Evolutionary conservation across 2,888 invertebrate species (phyloP), one percentile per base, ranked within the genome.

Genomic region (Pseudolycoriella hygida): DNA sequence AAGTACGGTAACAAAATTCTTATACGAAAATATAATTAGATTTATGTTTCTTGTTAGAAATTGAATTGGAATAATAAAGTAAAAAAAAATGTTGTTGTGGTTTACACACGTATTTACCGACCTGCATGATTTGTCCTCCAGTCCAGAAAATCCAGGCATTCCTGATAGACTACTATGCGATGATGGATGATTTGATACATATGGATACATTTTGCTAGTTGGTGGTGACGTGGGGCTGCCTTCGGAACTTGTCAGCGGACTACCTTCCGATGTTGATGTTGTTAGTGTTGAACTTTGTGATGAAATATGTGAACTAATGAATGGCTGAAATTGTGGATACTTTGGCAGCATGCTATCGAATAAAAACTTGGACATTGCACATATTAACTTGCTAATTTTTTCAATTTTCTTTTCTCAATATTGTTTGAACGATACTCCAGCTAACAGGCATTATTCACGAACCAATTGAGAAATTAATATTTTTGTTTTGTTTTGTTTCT

Each of bases 301-400:
- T 61, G 62, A 60, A 59, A 66, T 60, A 60, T 66, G 66, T 57
- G 65, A 66, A 62, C 62, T 66, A 53, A 66, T 64, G 60, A 66
- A 66, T 61, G 66, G 66, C 66, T 77, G 77, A 67, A 77, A 77
- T 67, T 78, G 66, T 66, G 73, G 86, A 74, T 90, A 90, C 77
- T 90, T 90, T 61, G 89, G 89, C 73, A 90, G 84, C 87, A 90
- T 89, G 76, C 87, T 88, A 85, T 90, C 89, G 74, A 90, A 85
- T 77, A 87, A 86, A 77, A 89, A 90, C 80, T 89, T 90, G 77
- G 88, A 88, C 89, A 90, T 90, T 77, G 80, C 81, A 73, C 73
- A 64, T 64, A 61, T 55, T 56, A 60, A 58, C 54, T 56, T 58
- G 54, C 19, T 53, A 53, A 43, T 54, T 47, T n/a, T n/a, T 37